Evolutionary conservation across 2,113 vertebrate species (phyloP).

Genomic region (Menidia beryllina): DNA sequence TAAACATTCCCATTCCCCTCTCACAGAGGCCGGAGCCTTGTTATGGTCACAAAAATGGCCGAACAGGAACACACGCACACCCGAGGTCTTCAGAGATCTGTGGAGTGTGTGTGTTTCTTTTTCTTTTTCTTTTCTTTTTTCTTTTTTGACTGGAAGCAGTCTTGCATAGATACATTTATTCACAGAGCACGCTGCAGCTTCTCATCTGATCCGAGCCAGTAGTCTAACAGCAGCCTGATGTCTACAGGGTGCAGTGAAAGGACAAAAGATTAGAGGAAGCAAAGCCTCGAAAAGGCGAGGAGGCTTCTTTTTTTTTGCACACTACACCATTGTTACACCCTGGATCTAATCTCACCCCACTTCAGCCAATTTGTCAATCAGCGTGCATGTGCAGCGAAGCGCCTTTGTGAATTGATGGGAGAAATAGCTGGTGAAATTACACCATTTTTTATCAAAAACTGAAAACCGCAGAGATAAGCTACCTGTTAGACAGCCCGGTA

Average conservation of each 20-base stretch:
- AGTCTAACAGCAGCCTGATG: constrained; percentile 43
- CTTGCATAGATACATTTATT: constrained; percentile 39
- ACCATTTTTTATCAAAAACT: constrained; percentile 11
- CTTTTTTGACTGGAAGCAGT: constrained; percentile 40
- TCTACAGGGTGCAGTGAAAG: not conserved
- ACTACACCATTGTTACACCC: constrained; percentile 25
- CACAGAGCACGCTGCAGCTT: constrained; percentile 35
- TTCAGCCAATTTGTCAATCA: constrained; percentile 25
- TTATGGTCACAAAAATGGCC: not conserved
- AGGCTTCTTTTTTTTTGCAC: constrained; percentile 12
- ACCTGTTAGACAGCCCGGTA: constrained; percentile 9
- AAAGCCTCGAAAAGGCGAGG: constrained; percentile 21
- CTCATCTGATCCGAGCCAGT: constrained; percentile 51
- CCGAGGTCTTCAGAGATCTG: constrained; percentile 1
- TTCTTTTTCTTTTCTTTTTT: too few relatives aligned
- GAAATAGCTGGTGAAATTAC: constrained; percentile 5
- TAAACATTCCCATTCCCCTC: constrained; percentile 1
- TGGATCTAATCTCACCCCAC: constrained; percentile 14
- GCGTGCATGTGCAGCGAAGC: constrained; percentile 6
- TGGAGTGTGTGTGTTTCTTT: too few relatives aligned
- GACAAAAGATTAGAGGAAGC: constrained; percentile 22
- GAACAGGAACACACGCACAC: constrained; percentile 6
- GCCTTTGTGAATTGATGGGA: constrained; percentile 46
- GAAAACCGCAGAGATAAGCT: constrained; percentile 19
- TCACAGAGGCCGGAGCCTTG: not conserved